Evolutionary conservation across 2,113 vertebrate genomes (phyloP).

Genomic region (Aspiorhynchus laticeps): DNA sequence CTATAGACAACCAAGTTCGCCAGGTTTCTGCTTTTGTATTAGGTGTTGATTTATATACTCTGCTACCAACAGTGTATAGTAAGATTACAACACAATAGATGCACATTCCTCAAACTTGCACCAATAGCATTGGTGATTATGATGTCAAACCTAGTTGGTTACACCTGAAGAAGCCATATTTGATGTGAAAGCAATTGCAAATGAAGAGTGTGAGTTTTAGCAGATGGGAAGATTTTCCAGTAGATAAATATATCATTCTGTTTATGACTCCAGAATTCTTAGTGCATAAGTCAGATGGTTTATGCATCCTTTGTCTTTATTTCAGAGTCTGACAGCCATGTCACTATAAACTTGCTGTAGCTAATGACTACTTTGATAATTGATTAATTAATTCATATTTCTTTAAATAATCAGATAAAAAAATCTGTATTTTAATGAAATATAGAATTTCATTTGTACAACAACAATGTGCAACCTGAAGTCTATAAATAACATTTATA

Average conservation of each 20-base stretch:
- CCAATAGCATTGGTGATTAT: background rate
- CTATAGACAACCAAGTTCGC: background rate
- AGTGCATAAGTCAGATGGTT: background rate
- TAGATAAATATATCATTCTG: background rate
- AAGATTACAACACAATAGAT: background rate
- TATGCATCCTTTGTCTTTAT: background rate
- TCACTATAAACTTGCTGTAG: background rate
- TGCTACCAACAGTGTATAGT: background rate
- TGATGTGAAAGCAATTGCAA: background rate
- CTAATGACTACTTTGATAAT: background rate
- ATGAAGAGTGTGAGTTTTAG: background rate
- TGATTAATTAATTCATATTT: background rate
- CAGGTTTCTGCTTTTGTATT: background rate
- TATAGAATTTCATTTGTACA: background rate
- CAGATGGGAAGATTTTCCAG: slow-evolving; percentile 1
- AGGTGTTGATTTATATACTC: background rate
- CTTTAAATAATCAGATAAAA: background rate
- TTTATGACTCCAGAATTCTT: background rate
- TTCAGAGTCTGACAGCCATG: background rate
- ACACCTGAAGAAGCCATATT: background rate
- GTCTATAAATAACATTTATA: background rate
- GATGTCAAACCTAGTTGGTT: background rate
- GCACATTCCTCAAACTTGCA: background rate
- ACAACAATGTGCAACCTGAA: background rate
- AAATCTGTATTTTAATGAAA: background rate